Evolutionary conservation across 2,888 invertebrate genomes (phyloP).

Genomic region (Coleophora deauratella): DNA sequence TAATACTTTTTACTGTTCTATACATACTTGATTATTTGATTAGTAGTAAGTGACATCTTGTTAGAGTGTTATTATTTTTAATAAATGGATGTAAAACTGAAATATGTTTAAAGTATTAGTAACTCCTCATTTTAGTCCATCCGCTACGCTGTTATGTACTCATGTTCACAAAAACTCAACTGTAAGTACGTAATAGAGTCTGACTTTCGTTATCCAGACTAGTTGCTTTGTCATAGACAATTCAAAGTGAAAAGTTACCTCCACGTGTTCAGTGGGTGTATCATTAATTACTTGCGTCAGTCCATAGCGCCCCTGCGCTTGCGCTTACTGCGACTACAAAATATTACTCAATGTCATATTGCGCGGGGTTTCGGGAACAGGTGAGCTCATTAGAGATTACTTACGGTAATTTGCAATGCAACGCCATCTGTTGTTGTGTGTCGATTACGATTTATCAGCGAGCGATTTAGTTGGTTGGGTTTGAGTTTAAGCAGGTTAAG

Average conservation of each 20-base stretch:
- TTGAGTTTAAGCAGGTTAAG: no score
- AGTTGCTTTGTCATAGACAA: background rate
- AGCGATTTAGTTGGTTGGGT: slow-evolving; percentile 12
- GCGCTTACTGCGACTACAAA: slow-evolving; percentile 4
- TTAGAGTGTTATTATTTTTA: no score
- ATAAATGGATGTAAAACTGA: no score
- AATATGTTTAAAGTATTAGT: no score
- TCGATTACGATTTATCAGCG: slow-evolving; percentile 36
- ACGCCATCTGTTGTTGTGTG: slow-evolving; percentile 52
- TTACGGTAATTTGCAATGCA: slow-evolving; percentile 49
- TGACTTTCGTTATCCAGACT: no score
- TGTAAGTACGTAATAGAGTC: no score
- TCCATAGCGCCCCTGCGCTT: background rate
- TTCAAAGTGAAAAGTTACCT: background rate
- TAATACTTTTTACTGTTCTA: no score
- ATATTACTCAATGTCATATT: slow-evolving; percentile 32
- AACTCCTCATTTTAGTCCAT: no score
- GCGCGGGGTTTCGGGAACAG: slow-evolving; percentile 28
- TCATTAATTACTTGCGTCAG: slow-evolving; percentile 8
- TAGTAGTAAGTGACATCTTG: no score
- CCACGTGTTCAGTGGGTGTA: background rate
- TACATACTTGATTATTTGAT: no score
- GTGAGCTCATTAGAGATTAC: slow-evolving; percentile 66
- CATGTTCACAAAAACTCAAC: no score
- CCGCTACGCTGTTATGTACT: no score